Percentiles rank a stretch among this genome's conserved stretches.
Conservation (phyloP, 1,140 invertebrate genomes). For the Spodoptera litura region DNA sequence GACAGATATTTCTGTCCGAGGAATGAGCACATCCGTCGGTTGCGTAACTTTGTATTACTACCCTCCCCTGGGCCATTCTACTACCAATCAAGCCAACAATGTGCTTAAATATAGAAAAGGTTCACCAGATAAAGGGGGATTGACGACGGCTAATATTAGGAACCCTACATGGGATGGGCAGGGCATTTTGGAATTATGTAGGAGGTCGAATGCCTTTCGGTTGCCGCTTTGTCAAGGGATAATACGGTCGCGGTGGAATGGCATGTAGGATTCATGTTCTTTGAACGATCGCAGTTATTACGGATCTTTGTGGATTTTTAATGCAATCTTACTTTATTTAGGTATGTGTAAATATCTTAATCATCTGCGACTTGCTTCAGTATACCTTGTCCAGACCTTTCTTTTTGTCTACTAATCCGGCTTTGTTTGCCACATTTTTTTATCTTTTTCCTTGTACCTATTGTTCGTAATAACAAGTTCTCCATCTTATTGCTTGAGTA, state of each 20-base stretch:
- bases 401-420: too few relatives aligned
- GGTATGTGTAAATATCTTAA: background rate
- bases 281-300: conserved; percentile 12
- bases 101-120: conserved; percentile 48
- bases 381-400: too few relatives aligned
- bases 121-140: conserved; percentile 34
- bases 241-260: background rate
- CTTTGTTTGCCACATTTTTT: too few relatives aligned
- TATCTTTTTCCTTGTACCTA: too few relatives aligned
- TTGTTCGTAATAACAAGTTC: too few relatives aligned
- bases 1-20: conserved; percentile 50
- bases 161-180: conserved; percentile 29
- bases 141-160: conserved; percentile 38
- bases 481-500: too few relatives aligned
- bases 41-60: conserved; percentile 50
- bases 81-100: conserved; percentile 43
- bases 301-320: background rate
- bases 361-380: background rate
- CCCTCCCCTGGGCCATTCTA: conserved; percentile 24
- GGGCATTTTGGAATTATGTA: conserved; percentile 22
- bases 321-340: background rate
- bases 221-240: conserved; percentile 14
- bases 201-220: conserved; percentile 14
- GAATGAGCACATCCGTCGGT: conserved; percentile 53
- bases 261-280: conserved; percentile 17